These are phyloP conservation scores for Microcebus jonahi DNA, from an alignment of 2,113 vertebrate species.

Conservation along the genomic window DNA sequence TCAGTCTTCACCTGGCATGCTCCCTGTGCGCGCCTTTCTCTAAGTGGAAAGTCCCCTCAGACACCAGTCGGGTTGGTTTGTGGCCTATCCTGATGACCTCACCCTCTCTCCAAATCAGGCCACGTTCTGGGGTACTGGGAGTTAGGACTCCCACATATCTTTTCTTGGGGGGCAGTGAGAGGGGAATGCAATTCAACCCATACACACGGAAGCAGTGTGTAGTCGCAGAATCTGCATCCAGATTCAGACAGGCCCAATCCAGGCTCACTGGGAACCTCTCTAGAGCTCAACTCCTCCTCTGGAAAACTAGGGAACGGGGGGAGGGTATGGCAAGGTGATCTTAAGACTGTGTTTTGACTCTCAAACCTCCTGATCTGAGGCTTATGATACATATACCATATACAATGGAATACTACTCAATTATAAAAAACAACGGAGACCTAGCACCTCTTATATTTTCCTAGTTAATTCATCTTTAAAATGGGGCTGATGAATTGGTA, in stretches of 20 bases:
- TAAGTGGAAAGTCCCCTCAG: background rate
- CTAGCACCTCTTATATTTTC: too few species aligned
- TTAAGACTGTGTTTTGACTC: background rate
- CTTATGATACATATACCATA: too few species aligned
- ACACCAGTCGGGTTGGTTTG: background rate
- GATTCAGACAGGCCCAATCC: background rate
- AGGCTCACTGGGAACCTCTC: background rate
- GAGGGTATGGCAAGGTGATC: background rate
- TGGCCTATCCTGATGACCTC: background rate
- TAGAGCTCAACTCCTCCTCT: background rate
- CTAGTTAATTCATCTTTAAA: background rate
- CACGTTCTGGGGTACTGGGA: background rate
- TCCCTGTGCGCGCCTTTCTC: background rate
- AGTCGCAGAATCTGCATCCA: background rate
- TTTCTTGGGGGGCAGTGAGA: too few species aligned
- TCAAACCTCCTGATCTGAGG: background rate
- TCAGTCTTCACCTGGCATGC: background rate
- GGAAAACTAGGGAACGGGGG: background rate
- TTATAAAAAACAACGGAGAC: too few species aligned
- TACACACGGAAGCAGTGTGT: too few species aligned
- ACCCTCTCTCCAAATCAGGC: background rate
- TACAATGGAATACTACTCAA: too few species aligned
- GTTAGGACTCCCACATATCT: background rate
- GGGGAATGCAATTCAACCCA: background rate
- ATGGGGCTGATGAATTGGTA: background rate